Evolutionary conservation across 1,140 invertebrate species (phyloP), one percentile per base, ranked within the genome.

Genomic region (Sesamia nonagrioides): DNA sequence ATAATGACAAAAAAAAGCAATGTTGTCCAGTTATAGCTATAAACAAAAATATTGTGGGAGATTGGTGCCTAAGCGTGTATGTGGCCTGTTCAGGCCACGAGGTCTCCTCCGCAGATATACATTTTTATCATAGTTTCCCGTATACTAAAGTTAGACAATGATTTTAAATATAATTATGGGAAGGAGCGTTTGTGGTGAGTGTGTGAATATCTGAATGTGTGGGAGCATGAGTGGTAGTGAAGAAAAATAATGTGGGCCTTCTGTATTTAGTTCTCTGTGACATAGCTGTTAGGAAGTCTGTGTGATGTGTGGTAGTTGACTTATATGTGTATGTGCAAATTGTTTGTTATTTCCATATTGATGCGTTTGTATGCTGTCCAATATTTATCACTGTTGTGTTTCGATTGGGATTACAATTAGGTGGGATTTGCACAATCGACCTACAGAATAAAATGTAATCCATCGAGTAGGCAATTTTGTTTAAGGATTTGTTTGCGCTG

Each of bases 201-300:
- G n/a, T n/a, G n/a, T n/a, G n/a, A n/a, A n/a, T n/a, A n/a, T n/a
- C n/a, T n/a, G n/a, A n/a, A n/a, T n/a, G n/a, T n/a, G n/a, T n/a
- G n/a, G n/a, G n/a, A n/a, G n/a, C n/a, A n/a, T n/a, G n/a, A n/a
- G n/a, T n/a, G n/a, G n/a, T 9, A 42, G 40, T 1, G 8, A 2
- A 5, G 8, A 42, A 42, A 40, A 45, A 45, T 11, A 37, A 37
- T 37, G 37, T 48, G n/a, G 42, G 15, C 11, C 18, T 69, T 50
- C 42, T 69, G 66, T 17, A 33, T 45, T 69, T 69, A 6, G 18
- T 69, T 3, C 18, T 5, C 13, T 15, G 1, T 69, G 66, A 50
- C 61, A 42, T 50, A 69, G 50, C 50, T 69, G 66, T 69, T 69
- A 33, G 66, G 66, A 69, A 69, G 66, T 48, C 66, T 50, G 66